Evolutionary conservation across 2,113 vertebrate genomes (phyloP).

Genomic region (Channa argus): DNA sequence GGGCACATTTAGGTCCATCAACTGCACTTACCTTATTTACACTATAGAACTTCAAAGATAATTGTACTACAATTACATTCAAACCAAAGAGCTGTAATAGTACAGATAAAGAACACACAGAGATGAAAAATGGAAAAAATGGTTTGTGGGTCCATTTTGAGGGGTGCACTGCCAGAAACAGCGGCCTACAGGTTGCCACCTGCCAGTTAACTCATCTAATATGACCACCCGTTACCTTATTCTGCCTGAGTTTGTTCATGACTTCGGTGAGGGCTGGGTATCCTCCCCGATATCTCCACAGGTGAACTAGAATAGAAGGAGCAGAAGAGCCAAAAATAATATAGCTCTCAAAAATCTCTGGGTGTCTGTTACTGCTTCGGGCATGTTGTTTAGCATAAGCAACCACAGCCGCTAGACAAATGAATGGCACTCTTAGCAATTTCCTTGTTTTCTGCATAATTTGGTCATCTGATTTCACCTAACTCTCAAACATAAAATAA

Average conservation of each 20-base stretch:
- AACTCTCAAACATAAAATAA: no score
- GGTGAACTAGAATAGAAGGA: slow-evolving; percentile 91
- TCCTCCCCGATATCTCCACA: slow-evolving; percentile 97
- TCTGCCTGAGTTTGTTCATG: slow-evolving; percentile 95
- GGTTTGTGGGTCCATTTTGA: slow-evolving; percentile 2
- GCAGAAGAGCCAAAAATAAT: slow-evolving; percentile 60
- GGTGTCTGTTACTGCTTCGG: background rate
- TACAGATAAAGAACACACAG: slow-evolving; percentile 7
- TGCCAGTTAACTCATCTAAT: slow-evolving; percentile 24
- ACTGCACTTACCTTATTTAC: slow-evolving; percentile 9
- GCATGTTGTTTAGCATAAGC: background rate
- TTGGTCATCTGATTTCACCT: no score
- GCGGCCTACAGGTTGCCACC: background rate
- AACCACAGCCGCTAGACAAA: background rate
- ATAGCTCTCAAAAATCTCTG: slow-evolving; percentile 36
- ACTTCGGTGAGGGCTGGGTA: slow-evolving; percentile 98
- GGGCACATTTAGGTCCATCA: background rate
- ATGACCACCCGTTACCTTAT: slow-evolving; percentile 86
- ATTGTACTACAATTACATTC: background rate
- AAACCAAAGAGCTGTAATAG: slow-evolving; percentile 8
- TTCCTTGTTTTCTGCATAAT: no score
- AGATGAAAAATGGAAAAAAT: slow-evolving; percentile 3
- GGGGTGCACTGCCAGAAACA: slow-evolving; percentile 24
- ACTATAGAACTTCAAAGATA: background rate
- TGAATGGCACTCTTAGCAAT: no score